Evolutionary conservation across 2,888 invertebrate species (phyloP).

Genomic region (Neuroscelio doddi): DNA sequence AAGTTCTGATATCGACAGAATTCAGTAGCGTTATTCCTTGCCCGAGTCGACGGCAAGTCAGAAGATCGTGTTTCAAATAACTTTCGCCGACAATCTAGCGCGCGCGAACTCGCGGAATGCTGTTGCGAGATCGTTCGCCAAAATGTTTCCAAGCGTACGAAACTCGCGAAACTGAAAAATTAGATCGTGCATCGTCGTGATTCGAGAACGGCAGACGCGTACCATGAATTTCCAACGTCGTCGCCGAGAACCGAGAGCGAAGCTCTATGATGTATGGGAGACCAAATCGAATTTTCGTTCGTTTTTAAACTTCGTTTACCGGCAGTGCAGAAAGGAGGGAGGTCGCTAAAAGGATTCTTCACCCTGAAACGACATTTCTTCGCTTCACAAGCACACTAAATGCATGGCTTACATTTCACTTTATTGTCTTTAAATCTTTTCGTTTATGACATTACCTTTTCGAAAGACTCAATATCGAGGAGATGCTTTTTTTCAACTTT

Average conservation of each 20-base stretch:
- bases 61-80: constrained; percentile 49
- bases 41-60: constrained; percentile 43
- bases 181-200: constrained; percentile 52
- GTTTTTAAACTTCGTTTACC: constrained; percentile 65
- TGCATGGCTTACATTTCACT: constrained; percentile 53
- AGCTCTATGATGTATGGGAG: constrained; percentile 62
- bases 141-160: constrained; percentile 47
- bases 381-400: constrained; percentile 55
- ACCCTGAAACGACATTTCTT: constrained; percentile 57
- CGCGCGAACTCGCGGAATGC: constrained; percentile 54
- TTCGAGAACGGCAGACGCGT: constrained; percentile 34
- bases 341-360: constrained; percentile 57
- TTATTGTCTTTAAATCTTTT: constrained; percentile 34
- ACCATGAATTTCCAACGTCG: constrained; percentile 53
- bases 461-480: neutral
- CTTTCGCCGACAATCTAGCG: constrained; percentile 49
- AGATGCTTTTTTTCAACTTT: constrained; percentile 6
- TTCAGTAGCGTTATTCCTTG: constrained; percentile 47
- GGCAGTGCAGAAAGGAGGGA: constrained; percentile 41
- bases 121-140: constrained; percentile 46
- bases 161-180: constrained; percentile 64
- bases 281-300: constrained; percentile 66
- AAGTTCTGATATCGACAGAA: constrained; percentile 48
- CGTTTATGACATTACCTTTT: constrained; percentile 24
- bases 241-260: constrained; percentile 32